These are phyloP conservation scores for Petaurus breviceps DNA, from an alignment of 2,113 vertebrate species.

Conservation along the genomic window DNA sequence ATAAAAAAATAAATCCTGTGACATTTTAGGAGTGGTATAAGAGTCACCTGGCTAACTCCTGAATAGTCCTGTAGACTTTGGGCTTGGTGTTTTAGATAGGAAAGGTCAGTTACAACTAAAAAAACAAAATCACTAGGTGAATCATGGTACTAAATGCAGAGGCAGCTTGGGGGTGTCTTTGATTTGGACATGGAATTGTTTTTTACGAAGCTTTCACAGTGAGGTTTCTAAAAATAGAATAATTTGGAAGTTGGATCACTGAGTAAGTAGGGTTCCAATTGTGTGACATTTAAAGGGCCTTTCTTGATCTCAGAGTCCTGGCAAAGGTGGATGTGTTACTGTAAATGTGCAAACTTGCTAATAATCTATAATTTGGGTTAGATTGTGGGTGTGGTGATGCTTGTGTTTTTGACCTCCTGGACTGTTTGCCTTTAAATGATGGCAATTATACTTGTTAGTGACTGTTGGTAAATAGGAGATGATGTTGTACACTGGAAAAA, in stretches of 20 bases:
- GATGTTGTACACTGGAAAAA: background rate
- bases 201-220: slow-evolving; percentile 31
- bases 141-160: slow-evolving; percentile 31
- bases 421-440: background rate
- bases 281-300: background rate
- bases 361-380: background rate
- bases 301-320: background rate
- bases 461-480: background rate
- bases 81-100: background rate
- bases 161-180: background rate
- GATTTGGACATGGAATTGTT: slow-evolving; percentile 25
- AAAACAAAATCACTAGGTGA: background rate
- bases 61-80: slow-evolving; percentile 60
- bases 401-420: background rate
- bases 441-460: background rate
- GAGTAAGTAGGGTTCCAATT: slow-evolving; percentile 38
- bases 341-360: background rate
- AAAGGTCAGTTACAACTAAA: slow-evolving; percentile 34
- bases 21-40: slow-evolving; percentile 59
- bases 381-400: background rate
- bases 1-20: slow-evolving; percentile 50
- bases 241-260: slow-evolving; percentile 35
- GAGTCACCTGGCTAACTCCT: slow-evolving; percentile 68
- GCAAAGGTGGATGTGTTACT: background rate
- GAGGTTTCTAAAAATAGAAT: slow-evolving; percentile 19